phyloP scores from a whole-genome alignment of 2,113 vertebrate species.

The Micromys minutus region DNA sequence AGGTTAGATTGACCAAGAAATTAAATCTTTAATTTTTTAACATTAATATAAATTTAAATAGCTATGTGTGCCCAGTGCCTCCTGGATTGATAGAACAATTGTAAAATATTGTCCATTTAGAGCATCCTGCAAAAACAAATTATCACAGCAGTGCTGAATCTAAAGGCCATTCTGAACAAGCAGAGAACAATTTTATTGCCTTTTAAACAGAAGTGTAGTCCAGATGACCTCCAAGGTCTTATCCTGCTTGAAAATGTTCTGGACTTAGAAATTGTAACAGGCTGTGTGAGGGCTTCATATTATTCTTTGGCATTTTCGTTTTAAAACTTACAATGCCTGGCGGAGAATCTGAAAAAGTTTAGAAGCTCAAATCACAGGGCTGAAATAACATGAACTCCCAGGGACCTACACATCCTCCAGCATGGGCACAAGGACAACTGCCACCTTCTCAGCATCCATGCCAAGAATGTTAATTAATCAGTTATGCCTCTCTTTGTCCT shows the following conservation, averaged over 20 bases:
- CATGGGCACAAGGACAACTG: background rate
- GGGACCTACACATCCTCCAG: background rate
- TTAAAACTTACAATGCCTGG: background rate
- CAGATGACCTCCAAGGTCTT: slow-evolving; percentile 1
- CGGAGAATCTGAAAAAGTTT: background rate
- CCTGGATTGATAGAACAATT: background rate
- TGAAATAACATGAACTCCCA: background rate
- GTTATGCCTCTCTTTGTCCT: background rate
- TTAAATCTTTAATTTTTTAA: slow-evolving; percentile 44
- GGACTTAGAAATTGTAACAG: background rate
- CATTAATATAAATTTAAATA: slow-evolving; percentile 56
- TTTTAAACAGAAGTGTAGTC: slow-evolving; percentile 29
- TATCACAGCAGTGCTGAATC: background rate
- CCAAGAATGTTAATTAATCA: background rate
- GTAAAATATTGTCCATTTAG: slow-evolving; percentile 40
- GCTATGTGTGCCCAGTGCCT: background rate
- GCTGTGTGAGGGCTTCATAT: background rate
- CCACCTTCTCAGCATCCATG: background rate
- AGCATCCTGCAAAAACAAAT: slow-evolving; percentile 21
- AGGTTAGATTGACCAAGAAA: slow-evolving; percentile 38
- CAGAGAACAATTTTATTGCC: slow-evolving; percentile 40
- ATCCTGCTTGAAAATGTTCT: slow-evolving; percentile 34
- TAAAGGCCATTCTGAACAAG: slow-evolving; percentile 39
- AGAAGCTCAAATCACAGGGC: background rate
- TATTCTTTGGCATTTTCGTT: background rate